These are phyloP conservation scores for Furcula furcula DNA, from an alignment of 2,888 invertebrate genomes.

Conservation along the genomic window DNA sequence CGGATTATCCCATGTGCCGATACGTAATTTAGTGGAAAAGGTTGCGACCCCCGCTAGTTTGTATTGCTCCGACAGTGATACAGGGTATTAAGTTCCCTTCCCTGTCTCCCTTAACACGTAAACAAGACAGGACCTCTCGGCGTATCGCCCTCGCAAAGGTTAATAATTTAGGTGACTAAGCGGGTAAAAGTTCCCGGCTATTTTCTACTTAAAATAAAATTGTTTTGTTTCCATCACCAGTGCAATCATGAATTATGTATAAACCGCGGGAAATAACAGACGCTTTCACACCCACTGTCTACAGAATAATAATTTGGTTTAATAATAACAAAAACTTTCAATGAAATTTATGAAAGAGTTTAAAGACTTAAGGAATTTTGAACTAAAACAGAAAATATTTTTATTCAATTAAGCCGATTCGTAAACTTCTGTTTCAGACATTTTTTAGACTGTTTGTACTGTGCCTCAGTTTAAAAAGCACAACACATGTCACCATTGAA, in stretches of 20 bases:
- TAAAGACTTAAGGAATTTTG: neutral
- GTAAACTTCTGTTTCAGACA: too few species aligned
- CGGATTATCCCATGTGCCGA: slow-evolving; percentile 75
- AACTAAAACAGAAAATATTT: neutral
- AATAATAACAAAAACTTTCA: slow-evolving; percentile 11
- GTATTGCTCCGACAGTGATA: slow-evolving; percentile 79
- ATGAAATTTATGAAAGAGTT: slow-evolving; percentile 6
- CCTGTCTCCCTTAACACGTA: slow-evolving; percentile 77
- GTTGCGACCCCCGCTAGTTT: slow-evolving; percentile 77
- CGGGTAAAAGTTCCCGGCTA: slow-evolving; percentile 60
- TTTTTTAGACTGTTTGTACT: too few species aligned
- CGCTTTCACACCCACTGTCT: slow-evolving; percentile 30
- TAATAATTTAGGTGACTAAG: slow-evolving; percentile 79
- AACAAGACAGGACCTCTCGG: slow-evolving; percentile 79
- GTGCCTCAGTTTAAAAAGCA: too few species aligned
- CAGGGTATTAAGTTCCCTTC: slow-evolving; percentile 79
- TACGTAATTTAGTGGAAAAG: slow-evolving; percentile 81
- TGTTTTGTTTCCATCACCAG: slow-evolving; percentile 61
- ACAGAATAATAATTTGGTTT: slow-evolving; percentile 28
- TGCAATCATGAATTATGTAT: slow-evolving; percentile 55
- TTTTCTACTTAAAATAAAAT: slow-evolving; percentile 69
- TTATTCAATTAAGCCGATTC: neutral
- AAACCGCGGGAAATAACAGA: slow-evolving; percentile 29
- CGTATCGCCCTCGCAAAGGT: slow-evolving; percentile 74
- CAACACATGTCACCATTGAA: too few species aligned